Evolutionary conservation across 2,113 vertebrate genomes (phyloP), one percentile per base, ranked within the genome.

Genomic region (Furnarius figulus): DNA sequence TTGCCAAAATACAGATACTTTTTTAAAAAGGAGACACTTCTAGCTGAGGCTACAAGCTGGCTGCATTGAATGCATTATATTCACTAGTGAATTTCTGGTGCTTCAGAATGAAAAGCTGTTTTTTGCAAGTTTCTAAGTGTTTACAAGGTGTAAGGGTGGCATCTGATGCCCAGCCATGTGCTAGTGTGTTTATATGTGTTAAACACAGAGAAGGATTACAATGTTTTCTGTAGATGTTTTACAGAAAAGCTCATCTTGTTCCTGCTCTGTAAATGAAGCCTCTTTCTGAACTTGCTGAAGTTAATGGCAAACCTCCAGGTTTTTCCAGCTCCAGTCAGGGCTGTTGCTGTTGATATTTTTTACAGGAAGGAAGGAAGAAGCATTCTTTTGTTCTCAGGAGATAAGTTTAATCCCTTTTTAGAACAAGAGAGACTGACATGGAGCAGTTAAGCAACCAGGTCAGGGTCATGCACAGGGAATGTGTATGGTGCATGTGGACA

Each of bases 401-500:
- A 59, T 82, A 88, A 50, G 49, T 85, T 80, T 72, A 88, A 79
- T 85, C 49, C 46, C 18, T 49, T 59, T 83, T 61, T 59, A 80
- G 42, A 87, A 15, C 23, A 40, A 53, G 71, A 78, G 65, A 72
- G 84, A 35, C 31, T 62, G 44, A 23, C 19, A 25, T 23, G 24
- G 33, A 77, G 37, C 39, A 89, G 39, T 78, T 82, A 22, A 90
- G 40, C 42, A 67, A n/a, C 9, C 23, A 71, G 40, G 33, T 30
- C 30, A 14, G 59, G 49, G 59, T 40, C 7, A 1, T 1, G 2
- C 40, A 35, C 21, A 31, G 77, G n/a, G 52, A 24, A 14, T 7
- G 15, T 6, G 20, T 52, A 61, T 21, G 44, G 39, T 22, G 17
- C 15, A 13, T 0, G 0, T 49, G 56, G 35, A 5, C 7, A 5